Evolutionary conservation across 2,888 invertebrate species (phyloP), one percentile per base, ranked within the genome.

Genomic region (Melanargia galathea): DNA sequence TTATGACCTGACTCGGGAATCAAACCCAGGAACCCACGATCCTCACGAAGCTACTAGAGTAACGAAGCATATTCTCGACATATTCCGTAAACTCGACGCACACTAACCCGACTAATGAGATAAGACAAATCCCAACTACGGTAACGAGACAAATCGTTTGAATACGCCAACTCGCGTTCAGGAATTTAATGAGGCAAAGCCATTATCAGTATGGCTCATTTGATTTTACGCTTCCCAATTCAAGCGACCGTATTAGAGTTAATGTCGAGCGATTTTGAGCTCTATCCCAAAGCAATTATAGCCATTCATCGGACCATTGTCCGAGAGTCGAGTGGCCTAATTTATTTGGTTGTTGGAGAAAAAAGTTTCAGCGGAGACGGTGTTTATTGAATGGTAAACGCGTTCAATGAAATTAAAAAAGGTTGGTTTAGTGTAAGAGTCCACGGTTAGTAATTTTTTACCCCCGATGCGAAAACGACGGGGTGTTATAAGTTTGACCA

Each of bases 181-280:
- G 70, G 73, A 71, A 78, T 76, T 76, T 84, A 87, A 86, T 85
- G 83, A 83, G 79, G 72, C 79, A 72, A 68, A 74, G 70, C 81
- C 73, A 82, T 83, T 84, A 86, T 81, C 80, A 82, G 77, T 77
- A 77, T 72, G 79, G 76, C 78, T 83, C 87, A 86, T 88, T 86
- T 84, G 79, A 83, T 83, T 86, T 83, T 80, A 84, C 78, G 80
- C 75, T 70, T 75, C 52, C 74, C 77, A 81, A 83, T 82, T 79
- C 76, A 75, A 71, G 72, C 73, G 73, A 79, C 74, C 76, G 71
- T 73, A 71, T 71, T 70, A 66, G 67, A 67, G 70, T 75, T 69
- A 70, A 64, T 67, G 75, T 71, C 75, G 77, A 75, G 69, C 81
- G 73, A 83, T 80, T 83, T 75, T 83, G 71, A 78, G 73, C 84